A percentile compares a stretch with the other conserved stretches of the same genome.
Evolutionary conservation across 2,797 vertebrate species (phyloP).

Genomic region (Hypotaenidia philippensis): DNA sequence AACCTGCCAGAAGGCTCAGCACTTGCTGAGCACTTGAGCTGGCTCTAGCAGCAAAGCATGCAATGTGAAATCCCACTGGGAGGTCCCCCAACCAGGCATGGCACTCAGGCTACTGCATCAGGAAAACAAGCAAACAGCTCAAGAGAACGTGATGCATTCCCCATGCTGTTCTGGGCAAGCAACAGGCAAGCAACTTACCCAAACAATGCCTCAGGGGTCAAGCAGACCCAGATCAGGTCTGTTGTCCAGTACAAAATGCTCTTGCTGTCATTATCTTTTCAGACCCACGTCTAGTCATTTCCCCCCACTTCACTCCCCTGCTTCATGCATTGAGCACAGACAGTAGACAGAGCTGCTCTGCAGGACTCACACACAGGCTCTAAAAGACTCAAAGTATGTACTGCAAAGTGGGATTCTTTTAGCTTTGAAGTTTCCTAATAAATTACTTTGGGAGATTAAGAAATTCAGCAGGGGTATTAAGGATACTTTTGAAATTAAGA

Average conservation of each 20-base stretch:
- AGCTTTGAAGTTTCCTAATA: not conserved
- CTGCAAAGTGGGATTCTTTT: not conserved
- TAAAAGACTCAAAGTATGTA: not conserved
- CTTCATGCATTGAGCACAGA: not conserved
- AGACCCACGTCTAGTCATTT: not conserved
- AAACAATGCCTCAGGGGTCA: not conserved
- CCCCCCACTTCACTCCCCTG: not conserved
- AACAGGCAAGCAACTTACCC: not conserved
- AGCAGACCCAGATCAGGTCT: not conserved
- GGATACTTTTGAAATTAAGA: not conserved
- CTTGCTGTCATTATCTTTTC: not conserved
- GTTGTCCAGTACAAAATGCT: not conserved
- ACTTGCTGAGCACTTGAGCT: rapidly evolving
- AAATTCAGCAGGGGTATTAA: not conserved
- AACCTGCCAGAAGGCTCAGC: not conserved
- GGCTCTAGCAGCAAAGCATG: not conserved
- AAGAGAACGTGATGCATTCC: not conserved
- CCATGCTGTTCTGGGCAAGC: not conserved
- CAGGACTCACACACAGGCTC: not conserved
- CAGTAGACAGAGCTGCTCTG: not conserved
- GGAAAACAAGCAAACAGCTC: not conserved
- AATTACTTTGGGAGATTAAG: not conserved
- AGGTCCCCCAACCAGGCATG: not conserved
- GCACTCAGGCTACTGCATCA: not conserved
- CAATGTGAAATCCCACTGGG: not conserved